Evolutionary conservation across 2,888 invertebrate species (phyloP), one percentile per base, ranked within the genome.

Genomic region (Drosophila koepferae): DNA sequence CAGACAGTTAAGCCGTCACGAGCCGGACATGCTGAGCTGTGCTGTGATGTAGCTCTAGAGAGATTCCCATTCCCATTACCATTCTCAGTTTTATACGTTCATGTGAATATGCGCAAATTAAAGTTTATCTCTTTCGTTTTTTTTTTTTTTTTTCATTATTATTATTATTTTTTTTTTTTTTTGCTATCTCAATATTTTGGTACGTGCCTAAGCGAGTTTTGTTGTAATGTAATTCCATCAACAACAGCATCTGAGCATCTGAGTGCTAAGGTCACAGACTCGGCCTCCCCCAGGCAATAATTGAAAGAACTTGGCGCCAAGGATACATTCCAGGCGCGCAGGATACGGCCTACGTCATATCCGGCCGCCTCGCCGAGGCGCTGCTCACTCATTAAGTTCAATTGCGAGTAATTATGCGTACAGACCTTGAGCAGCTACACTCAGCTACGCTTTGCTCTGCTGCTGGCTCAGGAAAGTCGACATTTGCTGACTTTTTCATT

Each of bases 291-390:
- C 51, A 38, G 77, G 71, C 81, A 75, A 83, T 72, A 75, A 83
- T 75, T 86, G 79, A 76, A 72, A 68, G 65, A 76, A 66, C 53
- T 74, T 51, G 58, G 59, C 71, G 58, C 66, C 75, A 85, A 88
- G 76, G 81, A 69, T 68, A 64, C 49, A 23, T 54, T 54, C 56
- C 40, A 63, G 14, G 43, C 51, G 28, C 41, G 54, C 51, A 51
- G 31, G 53, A 62, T 31, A 36, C 60, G 14, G 40, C 48, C 41
- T 34, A 49, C 64, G 61, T 61, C 62, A 61, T 49, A 20, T 43
- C 23, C 16, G 23, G 10, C 48, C 59, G 61, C 72, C 71, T 68
- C 71, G 59, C 71, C 49, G 55, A 38, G 31, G 38, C 62, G 66
- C 71, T 63, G 66, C 55, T 40, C 64, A 77, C 77, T 82, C 68